Conservation (phyloP, 2,888 invertebrate species). For the Cecidostiba fungosa region DNA sequence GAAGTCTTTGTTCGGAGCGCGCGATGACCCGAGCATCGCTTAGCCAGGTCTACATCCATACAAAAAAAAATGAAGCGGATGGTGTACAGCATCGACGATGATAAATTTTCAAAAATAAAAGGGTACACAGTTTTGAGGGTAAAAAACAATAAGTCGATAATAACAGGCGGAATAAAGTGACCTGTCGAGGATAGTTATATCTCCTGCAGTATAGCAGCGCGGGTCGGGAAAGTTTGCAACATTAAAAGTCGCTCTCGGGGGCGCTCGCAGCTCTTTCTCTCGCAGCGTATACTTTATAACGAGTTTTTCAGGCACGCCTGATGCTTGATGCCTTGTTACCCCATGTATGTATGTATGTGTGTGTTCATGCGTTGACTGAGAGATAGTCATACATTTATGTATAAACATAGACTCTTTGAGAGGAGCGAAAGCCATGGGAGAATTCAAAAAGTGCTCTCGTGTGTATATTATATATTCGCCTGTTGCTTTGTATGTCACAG, state of each 20-base stretch:
- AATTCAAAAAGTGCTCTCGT: background rate
- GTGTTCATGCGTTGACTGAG: background rate
- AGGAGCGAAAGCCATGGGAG: background rate
- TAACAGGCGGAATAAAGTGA: conserved; percentile 13
- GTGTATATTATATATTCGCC: background rate
- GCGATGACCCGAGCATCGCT: background rate
- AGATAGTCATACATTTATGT: conserved; percentile 8
- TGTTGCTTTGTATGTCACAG: background rate
- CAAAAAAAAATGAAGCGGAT: background rate
- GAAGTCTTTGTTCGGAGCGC: background rate
- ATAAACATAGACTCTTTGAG: background rate
- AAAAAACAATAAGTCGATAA: conserved; percentile 22
- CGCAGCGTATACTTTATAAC: conserved; percentile 21
- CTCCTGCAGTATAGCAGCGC: background rate
- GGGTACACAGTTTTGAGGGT: too few species aligned
- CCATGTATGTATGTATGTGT: background rate
- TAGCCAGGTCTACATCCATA: background rate
- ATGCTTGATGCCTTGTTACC: background rate
- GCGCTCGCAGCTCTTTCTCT: background rate
- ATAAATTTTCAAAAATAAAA: background rate
- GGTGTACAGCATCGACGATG: background rate
- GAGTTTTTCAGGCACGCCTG: background rate
- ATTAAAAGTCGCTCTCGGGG: conserved; percentile 14
- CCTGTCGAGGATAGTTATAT: background rate
- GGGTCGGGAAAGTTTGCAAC: conserved; percentile 10